Conservation (phyloP, 2,888 invertebrate species). For the Glyphotaelius pellucidus region DNA sequence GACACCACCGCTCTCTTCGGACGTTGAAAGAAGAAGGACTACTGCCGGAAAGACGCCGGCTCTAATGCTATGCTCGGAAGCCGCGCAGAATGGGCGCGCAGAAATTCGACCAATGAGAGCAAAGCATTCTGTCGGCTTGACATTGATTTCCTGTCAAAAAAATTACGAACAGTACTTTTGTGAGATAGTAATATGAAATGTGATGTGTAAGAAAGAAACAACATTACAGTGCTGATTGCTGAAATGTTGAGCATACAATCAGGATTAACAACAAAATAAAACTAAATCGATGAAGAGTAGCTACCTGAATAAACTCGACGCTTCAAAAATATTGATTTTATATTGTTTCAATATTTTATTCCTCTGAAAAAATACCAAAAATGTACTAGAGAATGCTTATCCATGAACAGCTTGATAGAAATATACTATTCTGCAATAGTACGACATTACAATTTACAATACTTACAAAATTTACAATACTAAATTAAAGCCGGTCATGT, state of each 20-base stretch:
- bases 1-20: conserved; percentile 76
- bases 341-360: neutral
- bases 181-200: conserved; percentile 36
- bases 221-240: conserved; percentile 3
- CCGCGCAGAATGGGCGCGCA: conserved; percentile 54
- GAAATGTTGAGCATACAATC: neutral
- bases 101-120: conserved; percentile 54
- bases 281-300: neutral
- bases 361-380: neutral
- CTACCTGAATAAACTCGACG: neutral
- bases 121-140: conserved; percentile 49
- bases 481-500: neutral
- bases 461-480: neutral
- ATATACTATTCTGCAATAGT: neutral
- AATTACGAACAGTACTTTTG: conserved; percentile 6
- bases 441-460: neutral
- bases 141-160: conserved; percentile 60
- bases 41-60: conserved; percentile 65
- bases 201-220: conserved; percentile 32
- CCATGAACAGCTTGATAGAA: neutral
- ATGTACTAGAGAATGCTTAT: neutral
- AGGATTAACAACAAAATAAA: conserved; percentile 20
- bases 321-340: neutral
- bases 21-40: conserved; percentile 77
- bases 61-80: conserved; percentile 40